phyloP scores from a whole-genome alignment of 2,888 invertebrate species.

The Ferrisia virgata region DNA sequence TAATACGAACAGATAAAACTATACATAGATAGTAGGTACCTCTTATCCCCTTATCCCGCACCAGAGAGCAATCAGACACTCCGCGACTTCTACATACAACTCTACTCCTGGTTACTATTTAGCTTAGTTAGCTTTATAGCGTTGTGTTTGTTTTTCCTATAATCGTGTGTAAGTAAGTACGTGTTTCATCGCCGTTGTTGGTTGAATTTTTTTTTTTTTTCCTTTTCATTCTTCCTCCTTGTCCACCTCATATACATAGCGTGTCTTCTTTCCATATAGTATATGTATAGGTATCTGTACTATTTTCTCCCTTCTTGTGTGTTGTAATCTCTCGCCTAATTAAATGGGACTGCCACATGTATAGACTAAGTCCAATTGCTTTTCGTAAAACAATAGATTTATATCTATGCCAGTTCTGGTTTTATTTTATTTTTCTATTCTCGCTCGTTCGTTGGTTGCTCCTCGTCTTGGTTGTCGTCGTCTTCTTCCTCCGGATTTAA shows the following conservation, averaged over 20 bases:
- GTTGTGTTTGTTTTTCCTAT: not conserved
- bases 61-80: slow-evolving; percentile 40
- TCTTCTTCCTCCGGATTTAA: not conserved
- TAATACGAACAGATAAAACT: slow-evolving; percentile 35
- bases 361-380: slow-evolving; percentile 45
- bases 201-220: not conserved
- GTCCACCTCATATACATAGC: not conserved
- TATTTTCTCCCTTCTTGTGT: not conserved
- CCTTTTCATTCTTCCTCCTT: not conserved
- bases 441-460: not conserved
- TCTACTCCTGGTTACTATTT: too few species aligned
- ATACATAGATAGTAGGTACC: not conserved
- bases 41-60: not conserved
- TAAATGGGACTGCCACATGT: slow-evolving; percentile 45
- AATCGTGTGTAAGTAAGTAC: not conserved
- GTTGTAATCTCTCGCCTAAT: slow-evolving; percentile 45
- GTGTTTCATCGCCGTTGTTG: not conserved
- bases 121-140: not conserved
- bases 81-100: slow-evolving; percentile 25
- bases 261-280: not conserved
- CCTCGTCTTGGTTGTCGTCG: not conserved
- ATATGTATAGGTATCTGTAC: not conserved
- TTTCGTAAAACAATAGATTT: slow-evolving; percentile 45
- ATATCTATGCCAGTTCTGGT: slow-evolving; percentile 45
- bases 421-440: not conserved